Base-by-base conservation (phyloP, 2,888 invertebrate species). In the Cheilosia urbana region DNA sequence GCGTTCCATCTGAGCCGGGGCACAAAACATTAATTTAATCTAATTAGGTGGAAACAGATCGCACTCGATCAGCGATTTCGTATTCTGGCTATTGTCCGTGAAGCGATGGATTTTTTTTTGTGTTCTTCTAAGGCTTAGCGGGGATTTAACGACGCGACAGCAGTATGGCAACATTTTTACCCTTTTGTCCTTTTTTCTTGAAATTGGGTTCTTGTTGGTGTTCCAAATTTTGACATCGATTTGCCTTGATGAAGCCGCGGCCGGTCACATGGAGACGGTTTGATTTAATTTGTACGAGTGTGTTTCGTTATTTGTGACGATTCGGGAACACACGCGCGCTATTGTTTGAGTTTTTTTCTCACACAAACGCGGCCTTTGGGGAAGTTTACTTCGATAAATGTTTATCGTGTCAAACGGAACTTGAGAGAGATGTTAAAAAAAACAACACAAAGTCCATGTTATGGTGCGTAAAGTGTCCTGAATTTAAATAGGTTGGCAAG, bases 31-130 rank as follows among this genome's bases (percentile, higher is more conserved):
- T 81, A 85, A 72, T 81, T 85, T 81, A 85, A 85, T 85, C 85
- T 85, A 85, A 85, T 85, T 85, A 81, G 72, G 66, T 81, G 85
- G 85, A 85, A 85, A 85, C 76, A 76, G 85, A 85, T 85, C 77
- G 76, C 58, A 76, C 76, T 81, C 76, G 17, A 47, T 30, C 63
- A 37, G 40, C 17, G 49, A 57, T 19, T 69, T 63, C 9, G 45
- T 45, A 53, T 72, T 55, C n/a, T 17, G 30, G 27, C 21, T 55
- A 55, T 80, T 53, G 51, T 58, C 47, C 49, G 57, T 68, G 55
- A 68, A 71, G 47, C 34, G 62, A 63, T 42, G 15, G 45, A 71
- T 47, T 53, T 34, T 63, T 63, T 47, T 9, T 51, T 65, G 60
- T 71, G 66, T 78, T 57, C 53, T 63, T 55, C 34, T 73, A 69